Percentiles rank a stretch among this genome's conserved stretches.
Evolutionary conservation across 2,888 invertebrate genomes (phyloP).

Genomic region (Xylota sylvarum): DNA sequence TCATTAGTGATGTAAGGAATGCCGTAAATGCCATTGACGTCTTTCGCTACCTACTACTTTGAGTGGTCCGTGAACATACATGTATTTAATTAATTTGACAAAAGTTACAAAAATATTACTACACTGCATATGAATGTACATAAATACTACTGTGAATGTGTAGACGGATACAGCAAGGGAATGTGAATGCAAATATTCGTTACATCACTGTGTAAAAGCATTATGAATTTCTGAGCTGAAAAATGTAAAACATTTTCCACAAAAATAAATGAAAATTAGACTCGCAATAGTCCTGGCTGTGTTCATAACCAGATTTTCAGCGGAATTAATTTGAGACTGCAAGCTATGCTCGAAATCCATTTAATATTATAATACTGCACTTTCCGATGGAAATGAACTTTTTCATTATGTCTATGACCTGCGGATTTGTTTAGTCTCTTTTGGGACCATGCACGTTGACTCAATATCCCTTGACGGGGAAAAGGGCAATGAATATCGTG

Average conservation of each 20-base stretch:
- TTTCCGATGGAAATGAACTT: conserved; percentile 40
- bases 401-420: conserved; percentile 38
- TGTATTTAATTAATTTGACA: not conserved
- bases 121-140: not conserved
- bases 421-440: conserved; percentile 24
- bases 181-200: not conserved
- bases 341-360: conserved; percentile 19
- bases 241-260: conserved; percentile 5
- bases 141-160: not conserved
- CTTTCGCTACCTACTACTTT: no score
- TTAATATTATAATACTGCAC: conserved; percentile 19
- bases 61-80: no score
- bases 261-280: conserved; percentile 30
- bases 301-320: not conserved
- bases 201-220: conserved; percentile 8
- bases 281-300: not conserved
- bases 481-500: conserved; percentile 7
- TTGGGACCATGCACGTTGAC: conserved; percentile 8
- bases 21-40: no score
- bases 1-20: no score
- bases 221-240: not conserved
- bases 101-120: not conserved
- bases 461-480: conserved; percentile 22
- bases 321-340: conserved; percentile 1
- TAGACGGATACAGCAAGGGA: not conserved